Conservation (phyloP, 2,113 vertebrate genomes). For the Phylloscopus trochiloides region DNA sequence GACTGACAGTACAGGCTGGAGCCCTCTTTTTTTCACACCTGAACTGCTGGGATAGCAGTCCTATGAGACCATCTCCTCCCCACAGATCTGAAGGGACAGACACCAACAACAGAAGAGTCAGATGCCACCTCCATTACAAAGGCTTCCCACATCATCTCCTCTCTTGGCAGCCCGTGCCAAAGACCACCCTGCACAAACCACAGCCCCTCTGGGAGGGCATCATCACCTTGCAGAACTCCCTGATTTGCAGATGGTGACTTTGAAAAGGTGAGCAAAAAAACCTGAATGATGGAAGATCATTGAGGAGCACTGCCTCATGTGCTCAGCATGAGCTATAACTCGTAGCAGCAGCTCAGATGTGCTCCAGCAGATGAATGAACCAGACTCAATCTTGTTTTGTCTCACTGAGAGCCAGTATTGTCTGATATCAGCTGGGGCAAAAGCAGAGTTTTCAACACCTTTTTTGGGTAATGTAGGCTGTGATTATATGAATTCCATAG, state of each 20-base stretch:
- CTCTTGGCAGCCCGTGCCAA: fast-evolving
- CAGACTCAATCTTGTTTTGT: background rate
- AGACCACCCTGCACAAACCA: fast-evolving
- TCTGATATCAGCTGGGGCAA: background rate
- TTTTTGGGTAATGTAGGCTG: background rate
- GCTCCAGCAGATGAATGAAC: background rate
- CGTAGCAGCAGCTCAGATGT: background rate
- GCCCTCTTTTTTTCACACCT: background rate
- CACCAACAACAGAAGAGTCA: background rate
- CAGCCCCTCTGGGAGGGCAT: background rate
- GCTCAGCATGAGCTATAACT: background rate
- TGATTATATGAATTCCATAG: conserved; percentile 16
- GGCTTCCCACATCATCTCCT: fast-evolving
- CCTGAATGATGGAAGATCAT: background rate
- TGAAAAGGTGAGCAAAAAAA: background rate
- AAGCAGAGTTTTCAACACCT: conserved; percentile 30
- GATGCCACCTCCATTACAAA: background rate
- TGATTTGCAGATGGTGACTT: fast-evolving
- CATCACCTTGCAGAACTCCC: background rate
- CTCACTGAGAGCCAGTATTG: background rate
- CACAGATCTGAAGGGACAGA: background rate
- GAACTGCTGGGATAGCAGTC: background rate
- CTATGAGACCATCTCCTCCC: background rate
- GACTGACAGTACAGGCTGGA: background rate
- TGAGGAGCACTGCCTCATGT: background rate